Conservation (phyloP, 2,113 vertebrate genomes). For the Seriola quinqueradiata region DNA sequence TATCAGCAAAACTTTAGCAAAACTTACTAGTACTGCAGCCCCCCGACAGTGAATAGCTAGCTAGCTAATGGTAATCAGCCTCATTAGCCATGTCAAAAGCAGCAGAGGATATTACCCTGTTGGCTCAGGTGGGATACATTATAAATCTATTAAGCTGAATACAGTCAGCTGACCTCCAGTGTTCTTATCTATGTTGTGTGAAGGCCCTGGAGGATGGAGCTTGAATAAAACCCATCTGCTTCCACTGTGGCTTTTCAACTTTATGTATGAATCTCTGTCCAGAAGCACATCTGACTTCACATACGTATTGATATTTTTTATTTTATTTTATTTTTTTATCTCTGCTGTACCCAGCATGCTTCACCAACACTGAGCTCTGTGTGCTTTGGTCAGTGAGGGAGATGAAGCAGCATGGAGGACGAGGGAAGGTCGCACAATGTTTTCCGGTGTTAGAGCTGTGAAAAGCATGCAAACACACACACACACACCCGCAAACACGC, state of each 20-base stretch:
- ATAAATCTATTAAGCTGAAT: no score
- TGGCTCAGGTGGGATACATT: no score
- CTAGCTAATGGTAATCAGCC: no score
- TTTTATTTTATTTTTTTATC: neutral
- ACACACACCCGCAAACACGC: neutral
- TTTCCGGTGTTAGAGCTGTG: neutral
- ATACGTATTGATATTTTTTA: neutral
- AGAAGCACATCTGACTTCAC: neutral
- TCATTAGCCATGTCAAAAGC: neutral
- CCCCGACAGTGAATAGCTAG: no score
- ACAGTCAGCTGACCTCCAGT: neutral
- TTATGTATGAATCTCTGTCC: neutral
- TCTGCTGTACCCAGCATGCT: neutral
- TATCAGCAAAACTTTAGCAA: no score
- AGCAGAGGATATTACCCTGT: no score
- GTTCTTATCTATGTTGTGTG: neutral
- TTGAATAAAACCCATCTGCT: neutral
- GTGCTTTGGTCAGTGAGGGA: neutral
- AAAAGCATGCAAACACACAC: slow-evolving; percentile 12
- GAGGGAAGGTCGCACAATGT: neutral
- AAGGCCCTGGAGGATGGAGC: neutral
- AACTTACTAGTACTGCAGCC: no score
- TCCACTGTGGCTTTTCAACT: neutral
- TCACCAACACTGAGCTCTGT: neutral
- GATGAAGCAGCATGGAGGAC: neutral